A percentile compares a stretch with the other conserved stretches of the same genome.
These are phyloP conservation scores for Gandaritis pyraliata DNA, from an alignment of 2,888 invertebrate species.

Conservation along the genomic window DNA sequence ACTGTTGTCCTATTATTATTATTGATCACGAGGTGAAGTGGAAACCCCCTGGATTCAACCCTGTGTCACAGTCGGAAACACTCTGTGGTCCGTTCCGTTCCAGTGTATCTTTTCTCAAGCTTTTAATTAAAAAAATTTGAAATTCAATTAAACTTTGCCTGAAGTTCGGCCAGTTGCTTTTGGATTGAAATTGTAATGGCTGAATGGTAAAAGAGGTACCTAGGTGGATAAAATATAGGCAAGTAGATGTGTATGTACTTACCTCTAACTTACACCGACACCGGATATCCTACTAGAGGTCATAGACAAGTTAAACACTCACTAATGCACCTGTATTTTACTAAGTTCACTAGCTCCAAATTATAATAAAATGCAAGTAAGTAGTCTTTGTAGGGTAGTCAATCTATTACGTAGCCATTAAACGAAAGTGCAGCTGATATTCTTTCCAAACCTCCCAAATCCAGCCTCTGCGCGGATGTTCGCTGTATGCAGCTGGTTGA, in stretches of 20 bases:
- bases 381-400: not conserved
- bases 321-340: too few species aligned
- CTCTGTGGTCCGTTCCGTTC: constrained; percentile 1
- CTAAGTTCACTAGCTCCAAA: too few species aligned
- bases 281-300: too few species aligned
- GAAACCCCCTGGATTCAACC: constrained; percentile 17
- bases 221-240: too few species aligned
- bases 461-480: constrained; percentile 51
- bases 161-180: constrained; percentile 50
- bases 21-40: too few species aligned
- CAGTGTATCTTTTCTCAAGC: constrained; percentile 59
- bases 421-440: constrained; percentile 35
- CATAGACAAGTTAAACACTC: too few species aligned
- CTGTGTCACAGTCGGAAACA: constrained; percentile 19
- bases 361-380: not conserved
- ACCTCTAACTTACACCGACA: too few species aligned
- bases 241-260: too few species aligned
- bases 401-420: constrained; percentile 14
- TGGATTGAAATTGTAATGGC: constrained; percentile 64
- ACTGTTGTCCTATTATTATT: too few species aligned
- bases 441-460: constrained; percentile 38
- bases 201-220: constrained; percentile 49
- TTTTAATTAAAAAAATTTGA: constrained; percentile 79
- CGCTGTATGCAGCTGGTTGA: constrained; percentile 48
- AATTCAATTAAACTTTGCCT: constrained; percentile 77